A percentile compares a stretch with the other conserved stretches of the same genome.
Evolutionary conservation across 2,113 vertebrate species (phyloP).

Genomic region (Pithys albifrons): DNA sequence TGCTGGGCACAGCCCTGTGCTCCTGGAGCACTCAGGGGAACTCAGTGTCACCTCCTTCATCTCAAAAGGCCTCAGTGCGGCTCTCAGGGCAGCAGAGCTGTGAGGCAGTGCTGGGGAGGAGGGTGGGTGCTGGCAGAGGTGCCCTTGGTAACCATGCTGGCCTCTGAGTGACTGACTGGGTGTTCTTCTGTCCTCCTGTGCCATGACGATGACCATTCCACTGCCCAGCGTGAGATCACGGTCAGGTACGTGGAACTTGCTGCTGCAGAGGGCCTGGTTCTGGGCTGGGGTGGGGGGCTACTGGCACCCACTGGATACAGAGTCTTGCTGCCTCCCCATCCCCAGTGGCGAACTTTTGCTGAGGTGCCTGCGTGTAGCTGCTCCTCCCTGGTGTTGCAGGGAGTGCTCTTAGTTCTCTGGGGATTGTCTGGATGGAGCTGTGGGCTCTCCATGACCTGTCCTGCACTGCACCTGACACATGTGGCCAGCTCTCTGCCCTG

Average conservation of each 20-base stretch:
- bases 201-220: not conserved
- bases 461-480: accelerated
- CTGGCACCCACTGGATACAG: accelerated
- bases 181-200: slow-evolving; percentile 26
- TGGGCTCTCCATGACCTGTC: accelerated
- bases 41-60: not conserved
- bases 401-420: not conserved
- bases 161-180: not conserved
- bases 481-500: not conserved
- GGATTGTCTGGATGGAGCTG: not conserved
- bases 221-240: slow-evolving; percentile 87
- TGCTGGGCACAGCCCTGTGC: not conserved
- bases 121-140: not conserved
- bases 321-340: not conserved
- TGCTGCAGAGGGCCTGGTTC: accelerated
- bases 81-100: not conserved
- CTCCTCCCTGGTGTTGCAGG: not conserved
- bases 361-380: slow-evolving; percentile 72
- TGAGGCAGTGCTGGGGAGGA: not conserved
- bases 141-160: not conserved
- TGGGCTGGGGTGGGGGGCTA: not conserved
- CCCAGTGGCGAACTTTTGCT: slow-evolving; percentile 70
- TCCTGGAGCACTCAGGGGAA: not conserved
- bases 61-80: accelerated
- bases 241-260: slow-evolving; percentile 80